Percentiles rank a stretch among this genome's conserved stretches.
Conservation (phyloP, 2,888 invertebrate species). For the Notocelia uddmanniana region DNA sequence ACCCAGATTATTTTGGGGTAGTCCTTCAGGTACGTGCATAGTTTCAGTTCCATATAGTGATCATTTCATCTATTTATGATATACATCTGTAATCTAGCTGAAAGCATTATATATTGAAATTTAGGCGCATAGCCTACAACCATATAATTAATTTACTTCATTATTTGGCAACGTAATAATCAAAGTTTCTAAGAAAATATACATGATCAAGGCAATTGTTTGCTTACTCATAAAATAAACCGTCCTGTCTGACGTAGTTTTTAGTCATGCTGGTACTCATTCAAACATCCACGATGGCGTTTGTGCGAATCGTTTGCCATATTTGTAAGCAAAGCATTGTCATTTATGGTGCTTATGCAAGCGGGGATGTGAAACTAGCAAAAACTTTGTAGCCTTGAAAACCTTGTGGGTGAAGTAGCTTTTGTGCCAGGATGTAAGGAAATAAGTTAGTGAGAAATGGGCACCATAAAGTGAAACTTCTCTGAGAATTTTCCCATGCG, state of each 20-base stretch:
- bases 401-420: background rate
- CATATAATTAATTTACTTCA: too few species aligned
- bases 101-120: too few species aligned
- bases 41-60: too few species aligned
- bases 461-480: too few species aligned
- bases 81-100: too few species aligned
- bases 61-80: too few species aligned
- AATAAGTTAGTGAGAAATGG: too few species aligned
- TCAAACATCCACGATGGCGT: slow-evolving; percentile 13
- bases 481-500: too few species aligned
- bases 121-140: background rate
- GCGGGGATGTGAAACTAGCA: background rate
- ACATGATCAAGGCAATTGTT: slow-evolving; percentile 6
- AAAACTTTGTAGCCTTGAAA: background rate
- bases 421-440: background rate
- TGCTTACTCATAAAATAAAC: slow-evolving; percentile 26
- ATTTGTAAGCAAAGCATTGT: slow-evolving; percentile 25
- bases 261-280: slow-evolving; percentile 11
- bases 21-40: too few species aligned
- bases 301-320: slow-evolving; percentile 9
- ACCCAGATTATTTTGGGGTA: background rate
- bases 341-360: slow-evolving; percentile 6
- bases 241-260: slow-evolving; percentile 9
- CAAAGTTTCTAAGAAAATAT: slow-evolving; percentile 27
- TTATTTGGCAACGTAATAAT: background rate